Percentiles rank a stretch among this genome's conserved stretches.
Evolutionary conservation across 1,140 invertebrate genomes (phyloP).

Genomic region (Rhopalosiphum padi): DNA sequence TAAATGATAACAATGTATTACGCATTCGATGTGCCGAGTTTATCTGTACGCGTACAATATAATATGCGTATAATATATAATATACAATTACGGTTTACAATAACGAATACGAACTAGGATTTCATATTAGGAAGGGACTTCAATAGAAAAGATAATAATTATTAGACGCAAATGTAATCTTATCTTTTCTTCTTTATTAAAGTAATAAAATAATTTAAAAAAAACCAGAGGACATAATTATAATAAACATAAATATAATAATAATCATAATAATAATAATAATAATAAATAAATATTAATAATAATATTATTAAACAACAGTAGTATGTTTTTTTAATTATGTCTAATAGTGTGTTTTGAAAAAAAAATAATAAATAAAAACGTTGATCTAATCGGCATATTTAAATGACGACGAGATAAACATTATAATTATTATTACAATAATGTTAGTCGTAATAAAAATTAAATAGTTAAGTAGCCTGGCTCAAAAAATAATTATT

Average conservation of each 20-base stretch:
- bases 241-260: background rate
- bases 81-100: background rate
- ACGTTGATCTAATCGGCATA: conserved; percentile 13
- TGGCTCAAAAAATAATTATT: conserved; percentile 41
- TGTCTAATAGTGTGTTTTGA: conserved; percentile 49
- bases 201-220: conserved; percentile 39
- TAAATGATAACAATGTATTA: conserved; percentile 26
- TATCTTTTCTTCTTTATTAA: conserved; percentile 42
- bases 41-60: background rate
- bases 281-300: conserved; percentile 39
- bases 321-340: conserved; percentile 40
- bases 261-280: conserved; percentile 38
- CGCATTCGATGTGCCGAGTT: conserved; percentile 37
- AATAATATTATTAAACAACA: conserved; percentile 37
- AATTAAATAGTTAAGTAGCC: conserved; percentile 41
- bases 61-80: background rate
- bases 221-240: conserved; percentile 41
- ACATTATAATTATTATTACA: conserved; percentile 1
- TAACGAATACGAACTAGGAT: background rate
- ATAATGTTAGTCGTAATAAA: conserved; percentile 32
- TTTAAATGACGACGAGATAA: conserved; percentile 18
- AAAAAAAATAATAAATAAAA: conserved; percentile 27
- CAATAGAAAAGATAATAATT: conserved; percentile 30
- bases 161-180: conserved; percentile 21
- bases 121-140: conserved; percentile 15